phyloP scores from a whole-genome alignment of 2,113 vertebrate genomes.

The Furnarius figulus region DNA sequence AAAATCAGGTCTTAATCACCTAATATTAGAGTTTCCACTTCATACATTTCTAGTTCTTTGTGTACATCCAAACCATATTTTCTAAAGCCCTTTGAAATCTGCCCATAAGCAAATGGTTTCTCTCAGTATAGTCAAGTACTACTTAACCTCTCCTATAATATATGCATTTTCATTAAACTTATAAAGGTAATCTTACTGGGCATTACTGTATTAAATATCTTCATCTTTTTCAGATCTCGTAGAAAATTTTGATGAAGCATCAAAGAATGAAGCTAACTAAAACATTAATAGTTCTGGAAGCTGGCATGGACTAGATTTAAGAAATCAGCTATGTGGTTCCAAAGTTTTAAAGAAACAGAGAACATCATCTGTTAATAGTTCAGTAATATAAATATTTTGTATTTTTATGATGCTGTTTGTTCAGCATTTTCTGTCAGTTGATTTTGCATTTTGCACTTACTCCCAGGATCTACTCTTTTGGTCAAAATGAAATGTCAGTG shows the following conservation, averaged over 20 bases:
- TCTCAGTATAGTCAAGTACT: background rate
- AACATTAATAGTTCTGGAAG: slow-evolving; percentile 77
- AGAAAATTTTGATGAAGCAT: slow-evolving; percentile 99
- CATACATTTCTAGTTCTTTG: background rate
- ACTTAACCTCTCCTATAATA: background rate
- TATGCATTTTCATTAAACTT: background rate
- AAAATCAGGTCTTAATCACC: background rate
- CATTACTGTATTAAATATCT: slow-evolving; percentile 47
- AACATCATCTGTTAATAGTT: slow-evolving; percentile 85
- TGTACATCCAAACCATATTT: background rate
- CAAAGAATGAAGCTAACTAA: slow-evolving; percentile 96
- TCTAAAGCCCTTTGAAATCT: background rate
- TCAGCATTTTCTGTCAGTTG: slow-evolving; percentile 84
- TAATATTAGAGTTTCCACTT: background rate
- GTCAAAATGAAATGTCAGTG: slow-evolving; percentile 79
- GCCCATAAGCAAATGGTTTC: background rate
- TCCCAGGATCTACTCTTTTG: slow-evolving; percentile 79
- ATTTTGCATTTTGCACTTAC: slow-evolving; percentile 89
- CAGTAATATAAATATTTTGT: slow-evolving; percentile 91
- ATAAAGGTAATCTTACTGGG: background rate
- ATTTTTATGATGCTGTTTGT: slow-evolving; percentile 86
- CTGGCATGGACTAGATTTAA: slow-evolving; percentile 86
- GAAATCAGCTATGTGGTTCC: slow-evolving; percentile 82
- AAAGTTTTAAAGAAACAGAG: slow-evolving; percentile 83
- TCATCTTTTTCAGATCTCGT: slow-evolving; percentile 87